Evolutionary conservation across 1,140 invertebrate genomes (phyloP).

Genomic region (Rhopalosiphum maidis): DNA sequence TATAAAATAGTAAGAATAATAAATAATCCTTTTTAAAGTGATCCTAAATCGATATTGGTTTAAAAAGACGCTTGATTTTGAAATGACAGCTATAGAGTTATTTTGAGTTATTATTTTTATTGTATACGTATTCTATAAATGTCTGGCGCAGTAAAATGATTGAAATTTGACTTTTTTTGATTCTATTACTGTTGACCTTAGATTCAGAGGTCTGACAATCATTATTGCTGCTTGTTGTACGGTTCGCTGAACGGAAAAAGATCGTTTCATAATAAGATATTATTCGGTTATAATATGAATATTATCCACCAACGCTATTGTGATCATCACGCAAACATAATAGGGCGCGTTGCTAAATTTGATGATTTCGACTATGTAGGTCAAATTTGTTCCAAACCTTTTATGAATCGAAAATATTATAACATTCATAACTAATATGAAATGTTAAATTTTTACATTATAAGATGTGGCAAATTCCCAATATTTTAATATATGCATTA

Average conservation of each 20-base stretch:
- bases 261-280: conserved; percentile 31
- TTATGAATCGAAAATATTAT: not conserved
- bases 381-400: not conserved
- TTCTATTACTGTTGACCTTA: conserved; percentile 14
- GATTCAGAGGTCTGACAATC: not conserved
- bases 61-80: not conserved
- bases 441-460: not conserved
- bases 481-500: not conserved
- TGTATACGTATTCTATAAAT: not conserved
- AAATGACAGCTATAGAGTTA: not conserved
- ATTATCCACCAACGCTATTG: not conserved
- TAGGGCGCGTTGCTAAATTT: not conserved
- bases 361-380: not conserved
- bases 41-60: not conserved
- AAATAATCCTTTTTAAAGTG: not conserved
- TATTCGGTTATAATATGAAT: not conserved
- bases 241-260: conserved; percentile 3
- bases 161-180: not conserved
- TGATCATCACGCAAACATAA: not conserved
- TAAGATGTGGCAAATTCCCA: not conserved
- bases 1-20: not conserved
- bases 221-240: not conserved
- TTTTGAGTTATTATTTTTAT: not conserved
- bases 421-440: not conserved
- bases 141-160: not conserved